These are phyloP conservation scores for Metaphire vulgaris DNA, from an alignment of 1,140 invertebrate species.

Conservation along the genomic window DNA sequence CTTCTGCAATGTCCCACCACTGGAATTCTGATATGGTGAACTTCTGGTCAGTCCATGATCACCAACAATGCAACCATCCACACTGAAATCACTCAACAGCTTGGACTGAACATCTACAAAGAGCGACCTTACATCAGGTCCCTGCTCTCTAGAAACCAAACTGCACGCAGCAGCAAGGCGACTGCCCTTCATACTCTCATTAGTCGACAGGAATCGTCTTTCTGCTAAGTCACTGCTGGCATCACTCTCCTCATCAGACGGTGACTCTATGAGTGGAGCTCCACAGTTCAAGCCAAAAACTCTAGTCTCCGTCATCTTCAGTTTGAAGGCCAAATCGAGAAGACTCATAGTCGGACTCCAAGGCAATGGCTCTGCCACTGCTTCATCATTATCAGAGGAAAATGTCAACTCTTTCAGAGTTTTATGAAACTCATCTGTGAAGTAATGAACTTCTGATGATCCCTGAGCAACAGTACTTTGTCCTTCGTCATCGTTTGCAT, in stretches of 20 bases:
- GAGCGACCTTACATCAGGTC: neutral
- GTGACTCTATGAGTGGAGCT: neutral
- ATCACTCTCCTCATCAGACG: neutral
- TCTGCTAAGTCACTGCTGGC: neutral
- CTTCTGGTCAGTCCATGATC: neutral
- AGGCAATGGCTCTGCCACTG: neutral
- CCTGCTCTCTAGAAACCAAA: neutral
- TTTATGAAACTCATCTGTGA: too few species aligned
- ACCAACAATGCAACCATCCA: neutral
- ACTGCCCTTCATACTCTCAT: neutral
- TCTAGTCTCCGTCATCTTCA: constrained; percentile 13
- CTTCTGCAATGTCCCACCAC: neutral
- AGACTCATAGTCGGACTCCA: constrained; percentile 11
- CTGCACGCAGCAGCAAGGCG: neutral
- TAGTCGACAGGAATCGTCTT: neutral
- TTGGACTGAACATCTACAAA: neutral
- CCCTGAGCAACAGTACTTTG: too few species aligned
- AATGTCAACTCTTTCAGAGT: too few species aligned
- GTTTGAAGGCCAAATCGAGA: constrained; percentile 13
- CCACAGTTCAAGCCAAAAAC: neutral
- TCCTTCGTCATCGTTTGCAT: neutral
- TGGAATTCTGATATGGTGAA: neutral
- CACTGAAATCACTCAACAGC: neutral
- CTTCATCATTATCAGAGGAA: too few species aligned
- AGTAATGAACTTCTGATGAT: too few species aligned